Base-by-base conservation (phyloP, 2,113 vertebrate genomes). In the Hirundichthys speculiger region DNA sequence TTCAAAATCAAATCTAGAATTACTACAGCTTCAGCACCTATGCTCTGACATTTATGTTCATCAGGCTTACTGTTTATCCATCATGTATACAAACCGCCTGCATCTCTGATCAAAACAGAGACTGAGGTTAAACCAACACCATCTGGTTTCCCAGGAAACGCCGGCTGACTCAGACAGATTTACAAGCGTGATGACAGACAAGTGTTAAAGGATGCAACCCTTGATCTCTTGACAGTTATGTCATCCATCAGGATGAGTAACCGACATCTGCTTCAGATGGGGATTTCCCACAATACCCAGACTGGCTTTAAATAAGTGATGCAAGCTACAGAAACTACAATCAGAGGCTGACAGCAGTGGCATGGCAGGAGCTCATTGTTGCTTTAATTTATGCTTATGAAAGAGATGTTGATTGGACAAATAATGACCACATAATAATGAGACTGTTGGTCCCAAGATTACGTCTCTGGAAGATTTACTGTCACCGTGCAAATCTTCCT, bases 111-210 rank as follows among this genome's bases (percentile, higher is more conserved):
- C 3, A 6, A 62, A 58, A 52, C 34, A 53, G 55, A 20, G 54
- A 68, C 73, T 9, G 3, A 52, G 74, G 77, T 79, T 77, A 73
- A 45, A 69, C 25, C 48, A 69, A 49, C 40, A 55, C 80, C 82
- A 83, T 86, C 87, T 87, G 85, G 15, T 50, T 67, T 52, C 77
- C 46, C 53, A 79, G 52, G 51, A 58, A 61, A 57, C 50, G 24
- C 1, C 15, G 27, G 19, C 40, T 3, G 64, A 64, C 18, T 45
- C 56, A 57, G 57, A 58, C 65, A 55, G 41, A 58, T 77, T 73
- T 61, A 61, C 42, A 53, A 21, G 51, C 6, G 55, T 16, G 74
- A 72, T 66, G 69, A 75, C 72, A 59, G 70, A 64, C 75, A 66
- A 16, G 60, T 62, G 68, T 61, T 58, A 52, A 15, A 61, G 11